Base-by-base conservation (phyloP, 2,797 vertebrate genomes). In the Oryzias dopingdopingensis region DNA sequence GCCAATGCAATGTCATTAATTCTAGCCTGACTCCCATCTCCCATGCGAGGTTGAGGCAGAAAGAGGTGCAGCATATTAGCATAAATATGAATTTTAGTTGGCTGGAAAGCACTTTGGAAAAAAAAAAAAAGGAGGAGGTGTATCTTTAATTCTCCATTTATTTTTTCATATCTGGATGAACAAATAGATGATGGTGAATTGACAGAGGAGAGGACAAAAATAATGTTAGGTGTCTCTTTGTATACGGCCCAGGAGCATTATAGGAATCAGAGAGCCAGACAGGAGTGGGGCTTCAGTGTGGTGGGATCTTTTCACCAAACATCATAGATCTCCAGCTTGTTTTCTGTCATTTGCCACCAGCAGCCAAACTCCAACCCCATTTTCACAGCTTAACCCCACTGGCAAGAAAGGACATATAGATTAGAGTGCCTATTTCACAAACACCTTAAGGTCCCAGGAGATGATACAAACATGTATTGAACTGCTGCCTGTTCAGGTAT, bases 21-120 rank as follows among this genome's bases (percentile, higher is more conserved):
- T 91, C 89, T 82, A 81, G 81, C 81, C 87, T 68, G 80, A 82
- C 88, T 89, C 73, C 83, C 71, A 78, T 89, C 88, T 85, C 89
- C 82, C 82, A 84, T 77, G 86, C 62, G 87, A 87, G 77, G 83
- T 71, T 67, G 81, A 85, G 86, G 84, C 76, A 56, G 80, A 78
- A 82, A 88, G 86, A 82, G 81, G 80, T 76, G 82, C 78, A 37
- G 48, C 52, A 70, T 82, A 91, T 93, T 92, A 90, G 83, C 89
- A 91, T 92, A 91, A 92, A 90, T 91, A 92, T 91, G 86, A 91
- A 89, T 91, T 93, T 91, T 89, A 82, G 87, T 90, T 89, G 83
- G 86, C 84, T 85, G 89, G 85, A 89, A 90, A 90, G 87, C 85
- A 87, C 87, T 91, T 84, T 86, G 90, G 89, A 83, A 77, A 80